Conservation (phyloP, 2,888 invertebrate species). For the Cistogaster globosa region DNA sequence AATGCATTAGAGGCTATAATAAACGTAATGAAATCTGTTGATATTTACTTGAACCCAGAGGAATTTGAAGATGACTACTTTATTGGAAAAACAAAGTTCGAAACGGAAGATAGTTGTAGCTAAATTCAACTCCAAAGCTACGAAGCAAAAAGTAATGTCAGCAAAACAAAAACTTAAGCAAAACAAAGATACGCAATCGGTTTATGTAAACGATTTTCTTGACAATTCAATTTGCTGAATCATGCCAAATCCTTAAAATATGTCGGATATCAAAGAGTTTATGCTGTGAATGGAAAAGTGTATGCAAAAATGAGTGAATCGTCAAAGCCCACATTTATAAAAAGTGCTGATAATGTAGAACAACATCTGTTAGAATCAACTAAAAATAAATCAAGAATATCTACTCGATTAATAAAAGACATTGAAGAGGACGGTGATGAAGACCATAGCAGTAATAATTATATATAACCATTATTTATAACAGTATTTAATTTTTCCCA, state of each 20-base stretch:
- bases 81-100: constrained; percentile 22
- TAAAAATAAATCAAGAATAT: neutral
- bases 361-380: neutral
- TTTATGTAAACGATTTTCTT: constrained; percentile 23
- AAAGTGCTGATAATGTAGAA: constrained; percentile 8
- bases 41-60: too few relatives aligned
- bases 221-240: neutral
- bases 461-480: too few relatives aligned
- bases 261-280: neutral
- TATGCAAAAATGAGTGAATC: neutral
- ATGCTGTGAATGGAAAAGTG: constrained; percentile 4
- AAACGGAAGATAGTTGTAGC: neutral
- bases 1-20: too few relatives aligned
- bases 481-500: too few relatives aligned
- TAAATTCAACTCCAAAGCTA: too few relatives aligned
- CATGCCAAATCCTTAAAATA: constrained; percentile 12
- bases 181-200: constrained; percentile 7
- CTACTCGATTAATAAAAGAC: neutral
- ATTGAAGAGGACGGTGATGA: too few relatives aligned
- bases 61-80: constrained; percentile 17
- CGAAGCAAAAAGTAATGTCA: constrained; percentile 29
- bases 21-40: too few relatives aligned
- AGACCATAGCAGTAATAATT: too few relatives aligned
- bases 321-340: constrained; percentile 14
- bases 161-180: constrained; percentile 13